Evolutionary conservation across 92 coral and sea anemone species (phyloP).

Genomic region (Parazoanthus swiftii): DNA sequence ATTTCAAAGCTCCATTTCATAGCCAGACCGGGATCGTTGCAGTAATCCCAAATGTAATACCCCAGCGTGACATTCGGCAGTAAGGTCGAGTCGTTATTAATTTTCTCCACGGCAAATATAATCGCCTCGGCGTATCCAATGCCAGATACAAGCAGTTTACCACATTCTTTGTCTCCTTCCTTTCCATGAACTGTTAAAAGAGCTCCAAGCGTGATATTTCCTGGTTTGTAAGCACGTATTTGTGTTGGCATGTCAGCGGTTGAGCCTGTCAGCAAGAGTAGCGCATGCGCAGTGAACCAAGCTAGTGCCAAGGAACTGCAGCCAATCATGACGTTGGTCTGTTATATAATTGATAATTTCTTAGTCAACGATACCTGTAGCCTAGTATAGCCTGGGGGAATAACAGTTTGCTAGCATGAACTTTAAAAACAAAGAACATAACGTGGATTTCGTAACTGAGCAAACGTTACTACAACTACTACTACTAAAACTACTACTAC

Average conservation of each 20-base stretch:
- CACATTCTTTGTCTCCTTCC: neutral
- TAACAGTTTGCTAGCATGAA: too few relatives aligned
- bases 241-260: neutral
- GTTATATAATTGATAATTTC: too few relatives aligned
- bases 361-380: neutral
- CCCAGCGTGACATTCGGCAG: conserved; percentile 1
- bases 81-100: neutral
- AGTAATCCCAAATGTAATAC: conserved; percentile 7
- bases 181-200: neutral
- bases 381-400: neutral
- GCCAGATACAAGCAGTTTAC: neutral
- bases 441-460: too few relatives aligned
- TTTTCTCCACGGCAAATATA: neutral
- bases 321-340: neutral
- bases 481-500: too few relatives aligned
- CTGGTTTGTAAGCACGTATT: neutral
- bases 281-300: neutral
- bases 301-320: neutral
- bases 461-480: too few relatives aligned
- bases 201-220: conserved; percentile 3
- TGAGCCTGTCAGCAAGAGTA: neutral
- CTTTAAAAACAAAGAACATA: too few relatives aligned
- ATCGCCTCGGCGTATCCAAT: conserved; percentile 2
- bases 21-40: conserved; percentile 4
- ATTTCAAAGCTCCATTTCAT: conserved; percentile 6